Evolutionary conservation across 2,888 invertebrate genomes (phyloP), one percentile per base, ranked within the genome.

Genomic region (Chrysodeixis includens): DNA sequence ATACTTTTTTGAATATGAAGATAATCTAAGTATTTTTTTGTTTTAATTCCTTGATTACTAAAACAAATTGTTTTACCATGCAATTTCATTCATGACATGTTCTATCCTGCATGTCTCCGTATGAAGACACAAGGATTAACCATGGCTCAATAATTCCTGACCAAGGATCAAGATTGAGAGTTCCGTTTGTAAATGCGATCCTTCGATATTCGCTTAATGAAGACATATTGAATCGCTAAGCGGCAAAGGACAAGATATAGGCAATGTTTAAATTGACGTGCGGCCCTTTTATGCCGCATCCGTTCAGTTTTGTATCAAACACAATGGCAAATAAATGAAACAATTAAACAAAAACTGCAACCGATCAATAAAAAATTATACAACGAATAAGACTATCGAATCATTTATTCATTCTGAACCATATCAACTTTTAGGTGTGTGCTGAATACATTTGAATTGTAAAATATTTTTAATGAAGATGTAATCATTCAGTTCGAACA

Each of bases 201-300:
- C 90, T 90, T 90, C 91, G 92, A 93, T 92, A 91, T 92, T 90
- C 92, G 82, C 91, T 93, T 95, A 95, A 95, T 95, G 94, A 95
- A 95, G 94, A 94, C 94, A 94, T 95, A 95, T 95, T 94, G 94
- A 94, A 93, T 93, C 92, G 93, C 92, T 88, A 91, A 93, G 88
- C 92, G 90, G 90, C 90, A 83, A 88, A 88, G 86, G 92, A 90
- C 92, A 92, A 91, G 88, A 90, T 92, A 92, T 93, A 92, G 90
- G 89, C 93, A 90, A 92, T 90, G 92, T 89, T 92, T 92, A 93
- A 93, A 93, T 92, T 93, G 94, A 93, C 92, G 80, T 89, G 92
- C 90, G 90, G 91, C 81, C 84, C 90, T 90, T 93, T 91, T 91
- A 91, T 88, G 85, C 76, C 69, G 84, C 87, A 88, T 90, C 88